Evolutionary conservation across 1,140 invertebrate genomes (phyloP).

Genomic region (Pogonomyrmex barbatus): DNA sequence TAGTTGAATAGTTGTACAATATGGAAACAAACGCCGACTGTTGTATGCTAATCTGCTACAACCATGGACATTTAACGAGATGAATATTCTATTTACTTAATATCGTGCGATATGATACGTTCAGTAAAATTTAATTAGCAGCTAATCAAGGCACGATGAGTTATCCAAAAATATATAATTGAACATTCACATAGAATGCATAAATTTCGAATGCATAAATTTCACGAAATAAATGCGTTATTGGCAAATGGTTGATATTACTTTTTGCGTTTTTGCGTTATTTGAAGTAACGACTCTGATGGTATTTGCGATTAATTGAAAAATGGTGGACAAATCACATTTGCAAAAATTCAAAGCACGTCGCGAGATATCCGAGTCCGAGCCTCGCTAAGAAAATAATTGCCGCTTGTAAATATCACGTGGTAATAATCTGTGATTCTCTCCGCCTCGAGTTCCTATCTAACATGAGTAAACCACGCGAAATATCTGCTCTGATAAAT

Average conservation of each 20-base stretch:
- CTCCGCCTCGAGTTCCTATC: background rate
- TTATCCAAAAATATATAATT: background rate
- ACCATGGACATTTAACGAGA: background rate
- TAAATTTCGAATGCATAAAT: background rate
- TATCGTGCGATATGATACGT: background rate
- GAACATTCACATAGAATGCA: background rate
- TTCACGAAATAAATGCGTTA: background rate
- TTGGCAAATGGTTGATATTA: background rate
- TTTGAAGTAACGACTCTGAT: background rate
- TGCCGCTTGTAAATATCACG: constrained; percentile 1
- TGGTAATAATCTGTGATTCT: background rate
- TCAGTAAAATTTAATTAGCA: background rate
- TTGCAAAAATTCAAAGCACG: background rate
- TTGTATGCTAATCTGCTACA: background rate
- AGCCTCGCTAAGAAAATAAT: background rate
- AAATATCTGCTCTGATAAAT: constrained; percentile 14
- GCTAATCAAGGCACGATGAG: background rate
- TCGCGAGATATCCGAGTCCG: background rate
- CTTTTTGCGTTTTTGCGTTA: background rate
- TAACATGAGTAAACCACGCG: background rate
- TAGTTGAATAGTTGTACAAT: background rate
- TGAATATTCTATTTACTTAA: background rate
- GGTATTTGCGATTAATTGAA: background rate
- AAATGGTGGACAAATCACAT: background rate
- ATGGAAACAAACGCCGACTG: background rate